These are phyloP conservation scores for Myripristis jacobus DNA, from an alignment of 2,797 vertebrate genomes.

Conservation along the genomic window DNA sequence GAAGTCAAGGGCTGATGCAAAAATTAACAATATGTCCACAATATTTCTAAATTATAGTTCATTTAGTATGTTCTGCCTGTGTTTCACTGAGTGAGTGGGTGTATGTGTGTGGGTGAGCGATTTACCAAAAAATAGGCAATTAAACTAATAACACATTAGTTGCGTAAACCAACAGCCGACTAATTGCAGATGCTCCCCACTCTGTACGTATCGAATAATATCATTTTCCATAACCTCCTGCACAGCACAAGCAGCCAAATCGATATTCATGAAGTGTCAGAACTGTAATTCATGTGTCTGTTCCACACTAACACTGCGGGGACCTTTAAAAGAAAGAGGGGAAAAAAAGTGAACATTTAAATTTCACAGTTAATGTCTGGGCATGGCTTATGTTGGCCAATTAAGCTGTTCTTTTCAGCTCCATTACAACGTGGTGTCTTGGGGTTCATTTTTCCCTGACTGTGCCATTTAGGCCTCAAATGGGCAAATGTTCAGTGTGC, in stretches of 20 bases:
- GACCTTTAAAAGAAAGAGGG: slow-evolving; percentile 60
- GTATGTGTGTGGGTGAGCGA: slow-evolving; percentile 27
- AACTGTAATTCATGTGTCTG: slow-evolving; percentile 64
- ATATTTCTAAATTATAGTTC: slow-evolving; percentile 34
- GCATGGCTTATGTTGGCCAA: slow-evolving; percentile 55
- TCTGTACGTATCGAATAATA: slow-evolving; percentile 62
- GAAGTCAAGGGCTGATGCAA: slow-evolving; percentile 15
- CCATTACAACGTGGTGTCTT: slow-evolving; percentile 59
- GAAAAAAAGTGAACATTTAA: slow-evolving; percentile 63
- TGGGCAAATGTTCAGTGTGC: slow-evolving; percentile 62
- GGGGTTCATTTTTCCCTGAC: slow-evolving; percentile 70
- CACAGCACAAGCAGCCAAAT: slow-evolving; percentile 61
- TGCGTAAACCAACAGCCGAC: slow-evolving; percentile 52
- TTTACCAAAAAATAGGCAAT: slow-evolving; percentile 62
- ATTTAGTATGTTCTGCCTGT: slow-evolving; percentile 25
- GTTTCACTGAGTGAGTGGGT: slow-evolving; percentile 16
- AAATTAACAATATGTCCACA: slow-evolving; percentile 18
- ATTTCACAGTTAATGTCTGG: slow-evolving; percentile 65
- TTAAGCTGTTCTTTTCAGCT: slow-evolving; percentile 73
- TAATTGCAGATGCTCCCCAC: slow-evolving; percentile 60
- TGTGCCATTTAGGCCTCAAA: slow-evolving; percentile 68
- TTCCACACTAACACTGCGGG: slow-evolving; percentile 54
- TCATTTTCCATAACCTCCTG: slow-evolving; percentile 50
- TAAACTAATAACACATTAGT: slow-evolving; percentile 65
- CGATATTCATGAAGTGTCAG: slow-evolving; percentile 67